Base-by-base conservation (phyloP, 2,888 invertebrate species). In the Muscina levida region DNA sequence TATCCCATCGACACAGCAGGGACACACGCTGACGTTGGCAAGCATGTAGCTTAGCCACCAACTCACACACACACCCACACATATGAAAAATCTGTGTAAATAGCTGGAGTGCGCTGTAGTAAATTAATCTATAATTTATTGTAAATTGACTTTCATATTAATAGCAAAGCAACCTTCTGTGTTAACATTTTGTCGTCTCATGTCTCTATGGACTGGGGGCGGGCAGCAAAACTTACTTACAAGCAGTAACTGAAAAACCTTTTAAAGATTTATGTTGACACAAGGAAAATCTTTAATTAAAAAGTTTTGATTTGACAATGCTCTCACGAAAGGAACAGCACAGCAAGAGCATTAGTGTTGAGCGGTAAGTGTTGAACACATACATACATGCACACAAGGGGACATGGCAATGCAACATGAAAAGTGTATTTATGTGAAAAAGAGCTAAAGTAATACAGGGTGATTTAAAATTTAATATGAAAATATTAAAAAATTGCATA, bases 51-150 rank as follows among this genome's bases (percentile, higher is more conserved):
- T 5, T 31, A 31, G n/a, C n/a, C n/a, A n/a, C n/a, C n/a, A n/a
- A n/a, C n/a, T n/a, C n/a, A n/a, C 37, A 37, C 48, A 39, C n/a
- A 39, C 19, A 53, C 8, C 10, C 67, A 53, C 48, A 67, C 11
- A 39, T 3, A 8, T 31, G 31, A 44, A 2, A 8, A 17, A 51
- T 51, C 51, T 51, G 51, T 51, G 19, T 13, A 6, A 22, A 46
- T 19, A 59, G 6, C 51, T 39, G 37, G 24, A 24, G 24, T 24
- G 22, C 46, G 44, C 10, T 46, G 59, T 39, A 24, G 42, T 48
- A 59, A 67, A 74, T 67, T 56, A 67, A 74, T 74, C 67, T 67
- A 53, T 67, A 67, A 74, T 67, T 57, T 31, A 74, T 74, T 67
- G 67, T 48, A 57, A 74, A 67, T 74, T 74, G 46, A 74, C 57